phyloP scores from a whole-genome alignment of 2,113 vertebrate species.

The Polypterus senegalus region DNA sequence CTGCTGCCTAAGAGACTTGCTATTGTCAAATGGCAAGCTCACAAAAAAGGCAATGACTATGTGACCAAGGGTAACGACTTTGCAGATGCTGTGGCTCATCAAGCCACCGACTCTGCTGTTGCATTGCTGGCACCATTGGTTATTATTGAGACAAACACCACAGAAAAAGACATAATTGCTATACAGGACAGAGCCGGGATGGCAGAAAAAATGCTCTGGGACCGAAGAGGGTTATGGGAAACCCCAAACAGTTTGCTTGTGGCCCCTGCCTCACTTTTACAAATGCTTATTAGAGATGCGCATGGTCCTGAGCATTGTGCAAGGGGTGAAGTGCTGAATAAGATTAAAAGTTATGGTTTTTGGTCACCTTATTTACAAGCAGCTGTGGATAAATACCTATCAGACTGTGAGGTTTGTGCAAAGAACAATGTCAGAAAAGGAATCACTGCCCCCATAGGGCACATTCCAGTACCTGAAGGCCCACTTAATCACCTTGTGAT shows the following conservation, averaged over 20 bases:
- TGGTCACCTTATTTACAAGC: too few species aligned
- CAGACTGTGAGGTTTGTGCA: too few species aligned
- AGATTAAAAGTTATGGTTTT: neutral
- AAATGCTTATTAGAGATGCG: neutral
- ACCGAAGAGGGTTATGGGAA: too few species aligned
- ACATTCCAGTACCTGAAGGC: too few species aligned
- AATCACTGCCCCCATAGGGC: too few species aligned
- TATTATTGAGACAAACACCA: neutral
- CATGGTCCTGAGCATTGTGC: conserved; percentile 9
- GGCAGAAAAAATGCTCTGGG: too few species aligned
- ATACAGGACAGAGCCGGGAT: too few species aligned
- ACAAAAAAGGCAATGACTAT: neutral
- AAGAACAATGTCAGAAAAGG: too few species aligned
- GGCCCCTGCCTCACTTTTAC: neutral
- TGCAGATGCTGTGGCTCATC: neutral
- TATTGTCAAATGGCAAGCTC: neutral
- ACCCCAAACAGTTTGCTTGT: neutral
- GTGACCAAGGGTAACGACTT: neutral
- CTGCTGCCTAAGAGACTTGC: neutral
- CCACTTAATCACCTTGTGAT: too few species aligned
- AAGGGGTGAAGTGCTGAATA: conserved; percentile 5
- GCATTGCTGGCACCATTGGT: neutral
- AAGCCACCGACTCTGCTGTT: neutral
- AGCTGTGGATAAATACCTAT: too few species aligned
- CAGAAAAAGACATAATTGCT: too few species aligned